Evolutionary conservation across 2,888 invertebrate species (phyloP).

Genomic region (Caenorhabditis wallacei): DNA sequence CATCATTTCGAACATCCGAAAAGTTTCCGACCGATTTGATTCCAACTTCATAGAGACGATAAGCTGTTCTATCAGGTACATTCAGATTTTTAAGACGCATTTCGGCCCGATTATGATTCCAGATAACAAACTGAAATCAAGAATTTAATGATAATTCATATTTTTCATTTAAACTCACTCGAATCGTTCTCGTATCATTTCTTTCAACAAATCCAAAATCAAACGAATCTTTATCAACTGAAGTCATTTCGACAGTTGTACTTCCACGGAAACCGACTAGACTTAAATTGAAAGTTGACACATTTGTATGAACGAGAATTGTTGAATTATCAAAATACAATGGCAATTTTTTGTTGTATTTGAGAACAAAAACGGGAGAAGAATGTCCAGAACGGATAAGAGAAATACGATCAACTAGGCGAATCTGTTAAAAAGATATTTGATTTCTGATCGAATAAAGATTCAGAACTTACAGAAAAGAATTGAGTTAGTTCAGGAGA

Average conservation of each 20-base stretch:
- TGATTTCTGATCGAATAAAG: not conserved
- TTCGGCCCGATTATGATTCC: constrained; percentile 89
- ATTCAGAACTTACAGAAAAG: constrained; percentile 71
- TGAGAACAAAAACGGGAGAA: constrained; percentile 76
- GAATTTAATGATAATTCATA: not conserved
- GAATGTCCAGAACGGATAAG: constrained; percentile 72
- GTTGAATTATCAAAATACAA: constrained; percentile 80
- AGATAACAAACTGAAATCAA: constrained; percentile 86
- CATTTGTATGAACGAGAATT: constrained; percentile 87
- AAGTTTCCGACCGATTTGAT: constrained; percentile 48
- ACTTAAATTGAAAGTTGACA: constrained; percentile 87
- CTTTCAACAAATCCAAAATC: constrained; percentile 86
- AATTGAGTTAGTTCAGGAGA: constrained; percentile 85
- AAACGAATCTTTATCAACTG: constrained; percentile 83
- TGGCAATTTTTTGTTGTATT: constrained; percentile 74
- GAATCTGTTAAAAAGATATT: constrained; percentile 53
- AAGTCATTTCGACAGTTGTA: constrained; percentile 82
- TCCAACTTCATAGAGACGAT: constrained; percentile 80
- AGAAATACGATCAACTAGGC: constrained; percentile 68
- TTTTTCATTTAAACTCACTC: constrained; percentile 78
- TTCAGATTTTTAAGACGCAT: constrained; percentile 86
- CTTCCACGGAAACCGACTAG: constrained; percentile 61
- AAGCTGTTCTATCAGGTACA: constrained; percentile 67
- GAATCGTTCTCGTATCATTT: constrained; percentile 87
- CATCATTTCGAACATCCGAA: constrained; percentile 59